Evolutionary conservation across 2,113 vertebrate genomes (phyloP).

Genomic region (Opisthocomus hoazin): DNA sequence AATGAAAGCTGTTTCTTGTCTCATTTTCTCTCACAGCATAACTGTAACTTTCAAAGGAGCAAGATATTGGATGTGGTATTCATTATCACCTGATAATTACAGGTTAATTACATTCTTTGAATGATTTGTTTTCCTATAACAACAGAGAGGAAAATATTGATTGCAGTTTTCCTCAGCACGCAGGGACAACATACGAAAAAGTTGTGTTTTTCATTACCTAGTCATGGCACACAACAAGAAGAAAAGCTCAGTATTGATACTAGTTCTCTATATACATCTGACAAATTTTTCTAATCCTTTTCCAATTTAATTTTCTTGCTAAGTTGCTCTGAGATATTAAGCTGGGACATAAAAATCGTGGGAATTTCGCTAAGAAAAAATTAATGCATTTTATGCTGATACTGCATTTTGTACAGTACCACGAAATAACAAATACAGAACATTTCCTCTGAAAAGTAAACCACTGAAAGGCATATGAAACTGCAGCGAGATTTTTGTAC

Average conservation of each 20-base stretch:
- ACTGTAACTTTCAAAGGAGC: slow-evolving; percentile 53
- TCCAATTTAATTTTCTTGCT: not conserved
- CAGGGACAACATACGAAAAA: slow-evolving; percentile 21
- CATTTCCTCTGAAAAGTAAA: not conserved
- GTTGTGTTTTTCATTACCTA: slow-evolving; percentile 24
- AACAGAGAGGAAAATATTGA: slow-evolving; percentile 67
- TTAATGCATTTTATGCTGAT: not conserved
- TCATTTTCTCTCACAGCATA: slow-evolving; percentile 32
- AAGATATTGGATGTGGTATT: slow-evolving; percentile 58
- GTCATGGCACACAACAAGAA: not conserved
- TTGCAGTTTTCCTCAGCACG: slow-evolving; percentile 14
- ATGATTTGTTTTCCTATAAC: slow-evolving; percentile 58
- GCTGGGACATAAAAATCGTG: not conserved
- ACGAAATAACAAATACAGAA: not conserved
- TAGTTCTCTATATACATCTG: not conserved
- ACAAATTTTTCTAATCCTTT: slow-evolving; percentile 26
- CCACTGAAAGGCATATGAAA: not conserved
- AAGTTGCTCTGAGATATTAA: not conserved
- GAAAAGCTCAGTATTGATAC: not conserved
- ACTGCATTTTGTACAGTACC: not conserved
- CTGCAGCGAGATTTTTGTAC: not conserved
- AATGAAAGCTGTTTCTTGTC: not conserved
- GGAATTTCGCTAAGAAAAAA: not conserved
- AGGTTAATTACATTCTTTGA: slow-evolving; percentile 70
- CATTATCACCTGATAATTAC: slow-evolving; percentile 74